Evolutionary conservation across 2,113 vertebrate species (phyloP).

Genomic region (Platysteira castanea): DNA sequence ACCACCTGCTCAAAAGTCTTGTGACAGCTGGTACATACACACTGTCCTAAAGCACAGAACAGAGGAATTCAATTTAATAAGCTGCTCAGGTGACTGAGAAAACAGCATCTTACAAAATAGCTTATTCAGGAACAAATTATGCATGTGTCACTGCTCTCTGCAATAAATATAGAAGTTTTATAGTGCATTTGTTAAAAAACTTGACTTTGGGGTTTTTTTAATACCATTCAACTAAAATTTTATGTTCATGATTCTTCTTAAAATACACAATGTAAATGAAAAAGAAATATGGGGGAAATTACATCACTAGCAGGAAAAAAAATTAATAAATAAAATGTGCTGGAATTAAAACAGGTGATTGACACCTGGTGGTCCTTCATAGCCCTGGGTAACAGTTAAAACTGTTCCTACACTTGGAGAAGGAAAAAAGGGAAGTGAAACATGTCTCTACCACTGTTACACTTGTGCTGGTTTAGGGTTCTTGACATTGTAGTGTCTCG

Average conservation of each 20-base stretch:
- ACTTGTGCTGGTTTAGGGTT: neutral
- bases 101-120: neutral
- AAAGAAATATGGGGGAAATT: neutral
- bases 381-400: neutral
- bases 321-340: neutral
- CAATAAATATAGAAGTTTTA: neutral
- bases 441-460: neutral
- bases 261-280: neutral
- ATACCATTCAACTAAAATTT: neutral
- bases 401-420: neutral
- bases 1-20: neutral
- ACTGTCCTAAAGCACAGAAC: neutral
- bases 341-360: neutral
- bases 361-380: neutral
- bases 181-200: neutral
- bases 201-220: accelerated
- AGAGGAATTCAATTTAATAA: neutral
- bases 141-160: neutral
- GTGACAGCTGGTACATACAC: neutral
- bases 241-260: neutral
- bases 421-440: neutral
- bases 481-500: accelerated
- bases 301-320: neutral
- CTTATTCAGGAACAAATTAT: slow-evolving; percentile 19
- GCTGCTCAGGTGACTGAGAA: neutral